phyloP scores from a whole-genome alignment of 2,888 invertebrate species.

The Leptura quadrifasciata region DNA sequence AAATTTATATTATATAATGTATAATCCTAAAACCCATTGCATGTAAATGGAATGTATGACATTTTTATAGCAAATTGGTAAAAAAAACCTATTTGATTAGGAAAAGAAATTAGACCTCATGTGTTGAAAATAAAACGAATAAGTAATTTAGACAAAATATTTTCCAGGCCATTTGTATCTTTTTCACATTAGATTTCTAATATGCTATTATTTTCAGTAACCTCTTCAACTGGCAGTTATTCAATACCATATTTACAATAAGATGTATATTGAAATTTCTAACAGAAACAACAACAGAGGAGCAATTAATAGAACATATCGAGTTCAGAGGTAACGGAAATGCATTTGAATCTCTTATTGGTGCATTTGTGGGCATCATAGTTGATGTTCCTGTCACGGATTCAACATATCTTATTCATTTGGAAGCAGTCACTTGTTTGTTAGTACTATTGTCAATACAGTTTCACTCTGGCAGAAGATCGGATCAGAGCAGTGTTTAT shows the following conservation, averaged over 20 bases:
- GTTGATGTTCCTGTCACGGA: constrained; percentile 90
- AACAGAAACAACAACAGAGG: constrained; percentile 92
- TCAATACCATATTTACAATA: constrained; percentile 94
- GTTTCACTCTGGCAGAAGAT: constrained; percentile 80
- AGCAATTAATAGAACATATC: constrained; percentile 89
- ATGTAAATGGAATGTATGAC: no score
- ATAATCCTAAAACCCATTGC: no score
- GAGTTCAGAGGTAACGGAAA: constrained; percentile 75
- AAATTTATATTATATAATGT: no score
- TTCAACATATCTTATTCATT: constrained; percentile 88
- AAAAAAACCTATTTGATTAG: no score
- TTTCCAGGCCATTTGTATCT: no score
- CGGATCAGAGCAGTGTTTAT: constrained; percentile 84
- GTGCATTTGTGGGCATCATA: constrained; percentile 85
- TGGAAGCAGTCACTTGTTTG: constrained; percentile 92
- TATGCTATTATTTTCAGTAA: constrained; percentile 77
- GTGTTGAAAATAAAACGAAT: no score
- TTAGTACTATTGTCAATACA: constrained; percentile 93
- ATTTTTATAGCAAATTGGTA: no score
- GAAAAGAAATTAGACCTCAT: no score
- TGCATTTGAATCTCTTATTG: constrained; percentile 83
- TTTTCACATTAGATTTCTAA: neutral
- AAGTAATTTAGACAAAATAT: constrained; percentile 75
- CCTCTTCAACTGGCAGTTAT: constrained; percentile 93
- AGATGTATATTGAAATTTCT: constrained; percentile 91